Percentiles rank a stretch among this genome's conserved stretches.
phyloP scores from a whole-genome alignment of 1,140 invertebrate species.

The Eulimnadia texana region DNA sequence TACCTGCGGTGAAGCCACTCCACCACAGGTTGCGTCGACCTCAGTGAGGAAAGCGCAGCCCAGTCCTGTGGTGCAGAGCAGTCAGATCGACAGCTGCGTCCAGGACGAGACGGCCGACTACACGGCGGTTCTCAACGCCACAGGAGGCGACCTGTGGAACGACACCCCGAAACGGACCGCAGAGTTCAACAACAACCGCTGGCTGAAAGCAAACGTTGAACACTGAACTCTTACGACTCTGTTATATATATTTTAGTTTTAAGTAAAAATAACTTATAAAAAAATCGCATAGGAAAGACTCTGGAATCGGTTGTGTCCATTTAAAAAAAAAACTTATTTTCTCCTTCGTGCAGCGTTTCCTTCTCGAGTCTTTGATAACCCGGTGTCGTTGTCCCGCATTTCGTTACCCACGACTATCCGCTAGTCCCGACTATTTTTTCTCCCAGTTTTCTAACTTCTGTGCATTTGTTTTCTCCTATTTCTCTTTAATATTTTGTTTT shows the following conservation, averaged over 20 bases:
- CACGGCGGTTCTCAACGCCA: neutral
- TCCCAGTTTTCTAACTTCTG: neutral
- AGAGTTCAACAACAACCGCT: neutral
- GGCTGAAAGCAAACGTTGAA: neutral
- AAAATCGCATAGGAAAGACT: no score
- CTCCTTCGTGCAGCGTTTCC: no score
- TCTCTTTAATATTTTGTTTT: no score
- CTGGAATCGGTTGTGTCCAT: neutral
- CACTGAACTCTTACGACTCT: no score
- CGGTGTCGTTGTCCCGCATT: neutral
- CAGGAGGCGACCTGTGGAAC: neutral
- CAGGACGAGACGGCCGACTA: constrained; percentile 1
- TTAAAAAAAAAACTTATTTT: no score
- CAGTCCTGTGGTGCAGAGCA: constrained; percentile 12
- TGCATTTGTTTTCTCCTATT: neutral
- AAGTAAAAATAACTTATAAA: no score
- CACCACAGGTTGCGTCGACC: neutral
- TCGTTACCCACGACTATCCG: no score
- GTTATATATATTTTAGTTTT: no score
- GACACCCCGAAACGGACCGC: neutral
- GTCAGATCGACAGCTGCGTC: constrained; percentile 13
- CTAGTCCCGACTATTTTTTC: neutral
- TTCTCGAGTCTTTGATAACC: neutral
- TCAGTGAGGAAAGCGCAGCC: neutral
- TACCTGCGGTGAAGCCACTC: constrained; percentile 14